Conservation (phyloP, 2,113 vertebrate genomes). For the Eolophus roseicapilla region DNA sequence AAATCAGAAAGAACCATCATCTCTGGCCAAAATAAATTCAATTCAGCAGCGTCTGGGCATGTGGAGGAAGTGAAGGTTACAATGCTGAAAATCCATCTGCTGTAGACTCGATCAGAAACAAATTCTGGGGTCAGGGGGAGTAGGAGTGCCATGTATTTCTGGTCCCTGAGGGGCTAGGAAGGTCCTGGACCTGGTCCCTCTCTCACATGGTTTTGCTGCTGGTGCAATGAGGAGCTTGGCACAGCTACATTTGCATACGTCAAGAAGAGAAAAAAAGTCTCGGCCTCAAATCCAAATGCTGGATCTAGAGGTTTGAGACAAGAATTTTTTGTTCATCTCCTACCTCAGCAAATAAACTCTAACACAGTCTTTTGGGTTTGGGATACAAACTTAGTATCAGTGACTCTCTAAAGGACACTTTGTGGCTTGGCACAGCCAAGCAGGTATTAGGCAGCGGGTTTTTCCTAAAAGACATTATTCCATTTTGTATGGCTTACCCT, state of each 20-base stretch:
- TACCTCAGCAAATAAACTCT: neutral
- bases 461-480: neutral
- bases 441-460: neutral
- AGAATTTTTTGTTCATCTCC: neutral
- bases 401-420: neutral
- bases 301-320: neutral
- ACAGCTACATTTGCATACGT: neutral
- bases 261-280: neutral
- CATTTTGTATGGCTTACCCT: neutral
- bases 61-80: neutral
- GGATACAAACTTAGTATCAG: neutral
- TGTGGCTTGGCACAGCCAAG: neutral
- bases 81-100: neutral
- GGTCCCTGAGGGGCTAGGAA: neutral
- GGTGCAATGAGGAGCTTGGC: neutral
- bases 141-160: neutral
- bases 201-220: neutral
- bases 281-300: neutral
- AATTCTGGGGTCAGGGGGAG: neutral
- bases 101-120: neutral
- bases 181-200: neutral
- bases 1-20: neutral
- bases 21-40: neutral
- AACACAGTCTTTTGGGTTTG: neutral
- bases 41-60: neutral